These are phyloP conservation scores for Heliconius hortense DNA, from an alignment of 2,888 invertebrate species.

Conservation along the genomic window DNA sequence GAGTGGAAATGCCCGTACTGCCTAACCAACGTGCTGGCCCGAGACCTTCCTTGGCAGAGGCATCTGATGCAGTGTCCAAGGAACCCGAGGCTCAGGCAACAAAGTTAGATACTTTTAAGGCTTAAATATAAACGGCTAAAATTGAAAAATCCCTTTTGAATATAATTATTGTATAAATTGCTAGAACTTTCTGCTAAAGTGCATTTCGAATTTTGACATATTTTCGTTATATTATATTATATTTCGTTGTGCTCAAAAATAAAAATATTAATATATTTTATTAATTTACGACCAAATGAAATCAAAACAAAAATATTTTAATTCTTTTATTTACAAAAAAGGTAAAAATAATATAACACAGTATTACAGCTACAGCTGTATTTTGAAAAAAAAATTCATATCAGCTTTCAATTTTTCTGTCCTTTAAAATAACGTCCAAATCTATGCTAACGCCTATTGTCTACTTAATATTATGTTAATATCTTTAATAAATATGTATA, in stretches of 20 bases:
- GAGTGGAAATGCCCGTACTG: constrained; percentile 94
- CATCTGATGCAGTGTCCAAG: constrained; percentile 86
- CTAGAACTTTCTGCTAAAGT: neutral
- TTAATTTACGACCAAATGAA: too few relatives aligned
- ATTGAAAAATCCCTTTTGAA: neutral
- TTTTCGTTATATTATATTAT: neutral
- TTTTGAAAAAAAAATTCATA: neutral
- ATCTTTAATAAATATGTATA: neutral
- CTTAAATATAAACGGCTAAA: neutral
- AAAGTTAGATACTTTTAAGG: constrained; percentile 29
- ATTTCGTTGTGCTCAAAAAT: too few relatives aligned
- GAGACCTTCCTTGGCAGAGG: constrained; percentile 91
- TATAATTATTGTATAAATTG: neutral
- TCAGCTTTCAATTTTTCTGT: constrained; percentile 22
- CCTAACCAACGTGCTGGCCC: constrained; percentile 87
- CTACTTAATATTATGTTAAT: constrained; percentile 10
- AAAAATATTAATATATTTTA: too few relatives aligned
- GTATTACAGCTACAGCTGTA: neutral
- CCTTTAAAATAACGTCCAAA: constrained; percentile 22
- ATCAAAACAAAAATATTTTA: too few relatives aligned
- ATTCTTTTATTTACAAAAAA: neutral
- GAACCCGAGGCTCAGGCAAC: constrained; percentile 65
- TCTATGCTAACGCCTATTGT: constrained; percentile 1
- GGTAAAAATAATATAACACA: neutral
- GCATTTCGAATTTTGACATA: neutral